Base-by-base conservation (phyloP, 2,113 vertebrate species). In the Agelaius tricolor region DNA sequence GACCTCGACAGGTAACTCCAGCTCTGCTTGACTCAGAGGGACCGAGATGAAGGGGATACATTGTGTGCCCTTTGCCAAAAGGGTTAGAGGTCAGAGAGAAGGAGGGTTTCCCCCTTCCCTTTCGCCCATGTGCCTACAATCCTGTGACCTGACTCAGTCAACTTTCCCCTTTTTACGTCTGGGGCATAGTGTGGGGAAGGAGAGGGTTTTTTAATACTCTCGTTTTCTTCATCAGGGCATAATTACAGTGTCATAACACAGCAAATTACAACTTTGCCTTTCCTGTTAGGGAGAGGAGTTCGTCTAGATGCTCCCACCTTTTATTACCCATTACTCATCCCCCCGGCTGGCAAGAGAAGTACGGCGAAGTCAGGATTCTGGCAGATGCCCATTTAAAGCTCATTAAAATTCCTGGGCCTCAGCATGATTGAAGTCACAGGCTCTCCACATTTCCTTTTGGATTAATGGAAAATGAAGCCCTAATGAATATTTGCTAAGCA, bases 301-400 rank as follows among this genome's bases (percentile, higher is more conserved):
- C 1, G 41, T 44, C 47, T 91, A 84, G 86, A 94, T 90, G 96
- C 87, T 97, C 72, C 94, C 94, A 95, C 87, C 83, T 96, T 97
- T 97, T 97, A 95, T 96, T 97, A 97, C 94, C 94, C 92, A 96
- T 97, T 96, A 97, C 83, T 98, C 95, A 97, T 97, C 78, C 87
- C 95, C 96, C 93, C 0, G 81, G 87, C 97, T 97, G 97, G 96
- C 94, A 97, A 93, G 92, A 94, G 74, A 96, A 96, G 96, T 96
- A 96, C 85, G 43, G 90, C 26, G 5, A 95, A 97, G 93, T 97
- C 96, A 94, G 95, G 77, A 95, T 94, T 95, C 95, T 97, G 97
- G 97, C 98, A 97, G 97, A 97, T 97, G 96, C 97, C 97, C 97
- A 97, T 97, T 98, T 98, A 96, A 96, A 98, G 93, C 96, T 97